These are phyloP conservation scores for Nasonia oneida DNA, from an alignment of 2,888 invertebrate genomes.

Conservation along the genomic window DNA sequence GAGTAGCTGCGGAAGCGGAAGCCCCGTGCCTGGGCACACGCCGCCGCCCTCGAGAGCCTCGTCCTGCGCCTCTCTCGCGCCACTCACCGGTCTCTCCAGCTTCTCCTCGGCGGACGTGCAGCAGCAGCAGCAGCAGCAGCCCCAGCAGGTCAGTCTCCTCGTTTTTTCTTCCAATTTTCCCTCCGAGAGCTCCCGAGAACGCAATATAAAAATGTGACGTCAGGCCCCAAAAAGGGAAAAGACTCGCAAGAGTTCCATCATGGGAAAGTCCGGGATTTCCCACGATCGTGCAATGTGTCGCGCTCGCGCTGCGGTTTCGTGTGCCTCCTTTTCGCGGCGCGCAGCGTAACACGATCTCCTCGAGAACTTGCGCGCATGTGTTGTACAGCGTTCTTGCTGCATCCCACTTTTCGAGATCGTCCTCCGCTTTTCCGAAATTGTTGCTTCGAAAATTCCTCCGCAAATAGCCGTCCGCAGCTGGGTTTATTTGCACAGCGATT, in stretches of 20 bases:
- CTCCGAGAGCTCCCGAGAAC: too few relatives aligned
- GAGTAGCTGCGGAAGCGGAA: slow-evolving; percentile 85
- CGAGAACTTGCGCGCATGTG: slow-evolving; percentile 54
- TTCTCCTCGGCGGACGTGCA: slow-evolving; percentile 74
- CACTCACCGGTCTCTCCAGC: slow-evolving; percentile 75
- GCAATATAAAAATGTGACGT: too few relatives aligned
- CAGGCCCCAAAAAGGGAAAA: not conserved
- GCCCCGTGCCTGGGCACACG: slow-evolving; percentile 87
- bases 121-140: slow-evolving; percentile 68
- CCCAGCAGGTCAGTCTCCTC: slow-evolving; percentile 74
- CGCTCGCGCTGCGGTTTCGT: slow-evolving; percentile 67
- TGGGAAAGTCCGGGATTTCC: slow-evolving; percentile 51
- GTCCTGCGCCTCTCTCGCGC: slow-evolving; percentile 76
- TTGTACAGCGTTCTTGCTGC: not conserved
- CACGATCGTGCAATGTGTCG: slow-evolving; percentile 58
- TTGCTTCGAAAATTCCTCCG: not conserved
- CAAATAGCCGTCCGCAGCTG: not conserved
- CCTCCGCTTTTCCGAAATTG: not conserved
- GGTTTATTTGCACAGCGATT: slow-evolving; percentile 6
- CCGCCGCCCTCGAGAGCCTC: slow-evolving; percentile 78
- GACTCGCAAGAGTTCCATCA: not conserved
- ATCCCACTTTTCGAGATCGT: not conserved
- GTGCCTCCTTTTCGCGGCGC: slow-evolving; percentile 64
- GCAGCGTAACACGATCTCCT: slow-evolving; percentile 70
- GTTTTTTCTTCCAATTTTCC: not conserved